Conservation (phyloP, 1,140 invertebrate genomes). For the Drosophila yakuba region DNA sequence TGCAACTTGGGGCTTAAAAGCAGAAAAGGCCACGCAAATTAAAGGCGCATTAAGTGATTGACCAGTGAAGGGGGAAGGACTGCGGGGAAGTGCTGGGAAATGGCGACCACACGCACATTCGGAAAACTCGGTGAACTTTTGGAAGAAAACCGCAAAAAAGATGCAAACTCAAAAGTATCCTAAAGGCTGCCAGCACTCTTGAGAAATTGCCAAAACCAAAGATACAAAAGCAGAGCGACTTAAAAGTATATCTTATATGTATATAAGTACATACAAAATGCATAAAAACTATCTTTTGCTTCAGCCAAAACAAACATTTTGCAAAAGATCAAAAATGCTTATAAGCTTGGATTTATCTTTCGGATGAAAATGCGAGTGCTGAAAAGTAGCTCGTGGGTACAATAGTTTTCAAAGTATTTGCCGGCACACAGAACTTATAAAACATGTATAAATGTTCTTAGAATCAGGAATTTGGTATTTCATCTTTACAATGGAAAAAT, state of each 20-base stretch:
- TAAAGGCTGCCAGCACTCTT: conserved; percentile 14
- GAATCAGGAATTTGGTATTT: too few species aligned
- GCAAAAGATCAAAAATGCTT: conserved; percentile 11
- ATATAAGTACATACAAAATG: conserved; percentile 4
- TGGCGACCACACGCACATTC: conserved; percentile 33
- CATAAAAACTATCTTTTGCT: conserved; percentile 11
- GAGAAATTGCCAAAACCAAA: conserved; percentile 13
- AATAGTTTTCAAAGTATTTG: conserved; percentile 10
- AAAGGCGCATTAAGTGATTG: conserved; percentile 71
- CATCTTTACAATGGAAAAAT: background rate
- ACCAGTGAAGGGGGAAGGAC: background rate
- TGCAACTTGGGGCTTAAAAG: conserved; percentile 58
- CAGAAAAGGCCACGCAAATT: conserved; percentile 59
- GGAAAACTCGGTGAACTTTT: conserved; percentile 31
- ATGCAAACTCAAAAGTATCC: conserved; percentile 35
- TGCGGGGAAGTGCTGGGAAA: conserved; percentile 12
- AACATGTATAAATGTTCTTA: background rate
- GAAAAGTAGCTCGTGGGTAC: conserved; percentile 22
- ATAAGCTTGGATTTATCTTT: conserved; percentile 38
- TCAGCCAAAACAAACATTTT: conserved; percentile 27
- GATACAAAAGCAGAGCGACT: conserved; percentile 4
- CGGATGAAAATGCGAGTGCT: conserved; percentile 21
- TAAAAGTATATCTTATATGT: conserved; percentile 6
- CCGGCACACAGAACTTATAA: background rate
- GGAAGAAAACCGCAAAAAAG: conserved; percentile 11